Conservation (phyloP, 2,888 invertebrate genomes). For the Diplolepis rosae region DNA sequence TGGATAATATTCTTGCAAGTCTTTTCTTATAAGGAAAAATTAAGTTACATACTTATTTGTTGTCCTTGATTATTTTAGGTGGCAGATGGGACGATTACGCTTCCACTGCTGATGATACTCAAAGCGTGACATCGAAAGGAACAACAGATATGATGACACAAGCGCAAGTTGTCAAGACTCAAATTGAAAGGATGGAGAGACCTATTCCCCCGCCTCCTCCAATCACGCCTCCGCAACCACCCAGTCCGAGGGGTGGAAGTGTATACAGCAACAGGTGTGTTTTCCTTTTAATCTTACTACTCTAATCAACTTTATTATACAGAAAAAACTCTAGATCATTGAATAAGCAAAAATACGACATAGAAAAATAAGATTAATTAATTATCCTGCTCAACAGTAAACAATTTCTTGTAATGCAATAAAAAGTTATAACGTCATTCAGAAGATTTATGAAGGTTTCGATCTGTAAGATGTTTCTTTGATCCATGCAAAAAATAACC, state of each 20-base stretch:
- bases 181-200: slow-evolving; percentile 79
- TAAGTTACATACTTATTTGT: not conserved
- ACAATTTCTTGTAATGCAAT: no score
- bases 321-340: no score
- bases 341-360: no score
- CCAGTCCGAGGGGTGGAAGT: slow-evolving; percentile 73
- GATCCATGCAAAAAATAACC: not conserved
- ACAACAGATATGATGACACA: slow-evolving; percentile 73
- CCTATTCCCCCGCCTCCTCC: slow-evolving; percentile 78
- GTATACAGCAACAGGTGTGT: slow-evolving; percentile 73
- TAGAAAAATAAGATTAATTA: no score
- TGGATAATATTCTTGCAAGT: no score
- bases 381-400: no score
- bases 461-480: not conserved
- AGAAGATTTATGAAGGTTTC: not conserved
- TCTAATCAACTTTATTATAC: no score
- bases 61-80: slow-evolving; percentile 47
- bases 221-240: slow-evolving; percentile 72
- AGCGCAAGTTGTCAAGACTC: slow-evolving; percentile 74
- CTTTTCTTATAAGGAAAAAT: no score
- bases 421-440: not conserved
- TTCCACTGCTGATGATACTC: slow-evolving; percentile 69
- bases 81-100: slow-evolving; percentile 73
- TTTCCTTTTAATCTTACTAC: not conserved
- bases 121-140: slow-evolving; percentile 71